These are phyloP conservation scores for Acrobasis repandana DNA, from an alignment of 2,888 invertebrate species.

Conservation along the genomic window DNA sequence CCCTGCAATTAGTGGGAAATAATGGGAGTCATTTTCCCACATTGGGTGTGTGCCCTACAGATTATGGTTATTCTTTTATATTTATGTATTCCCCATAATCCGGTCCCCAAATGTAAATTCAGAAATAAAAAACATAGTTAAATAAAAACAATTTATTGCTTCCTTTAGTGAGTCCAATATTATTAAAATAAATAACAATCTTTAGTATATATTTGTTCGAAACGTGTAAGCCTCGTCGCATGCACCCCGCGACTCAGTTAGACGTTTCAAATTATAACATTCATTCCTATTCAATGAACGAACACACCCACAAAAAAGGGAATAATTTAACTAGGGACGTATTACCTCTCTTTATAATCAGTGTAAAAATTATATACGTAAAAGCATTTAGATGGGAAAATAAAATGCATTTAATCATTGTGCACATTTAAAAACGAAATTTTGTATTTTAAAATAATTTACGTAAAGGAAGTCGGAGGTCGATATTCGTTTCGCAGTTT, in stretches of 20 bases:
- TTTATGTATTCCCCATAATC: neutral
- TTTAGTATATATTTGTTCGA: constrained; percentile 36
- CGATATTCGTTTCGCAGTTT: constrained; percentile 73
- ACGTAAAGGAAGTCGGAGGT: constrained; percentile 68
- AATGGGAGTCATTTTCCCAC: neutral
- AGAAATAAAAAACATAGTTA: constrained; percentile 34
- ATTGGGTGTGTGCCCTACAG: neutral
- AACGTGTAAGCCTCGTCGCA: constrained; percentile 52
- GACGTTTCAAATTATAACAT: constrained; percentile 42
- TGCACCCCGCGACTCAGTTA: constrained; percentile 57
- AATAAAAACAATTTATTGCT: constrained; percentile 74
- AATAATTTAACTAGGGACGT: neutral
- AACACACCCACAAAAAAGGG: neutral
- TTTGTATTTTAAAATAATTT: constrained; percentile 6
- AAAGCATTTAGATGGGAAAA: neutral
- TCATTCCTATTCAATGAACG: neutral
- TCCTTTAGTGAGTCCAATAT: constrained; percentile 55
- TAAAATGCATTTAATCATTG: neutral
- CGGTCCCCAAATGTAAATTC: neutral
- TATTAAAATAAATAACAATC: constrained; percentile 31
- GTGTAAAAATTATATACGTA: neutral
- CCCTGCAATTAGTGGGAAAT: neutral
- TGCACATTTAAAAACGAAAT: neutral
- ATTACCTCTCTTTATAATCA: neutral
- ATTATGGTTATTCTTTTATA: neutral